Base-by-base conservation (phyloP, 1,140 invertebrate genomes). In the Parapsyche elsis region DNA sequence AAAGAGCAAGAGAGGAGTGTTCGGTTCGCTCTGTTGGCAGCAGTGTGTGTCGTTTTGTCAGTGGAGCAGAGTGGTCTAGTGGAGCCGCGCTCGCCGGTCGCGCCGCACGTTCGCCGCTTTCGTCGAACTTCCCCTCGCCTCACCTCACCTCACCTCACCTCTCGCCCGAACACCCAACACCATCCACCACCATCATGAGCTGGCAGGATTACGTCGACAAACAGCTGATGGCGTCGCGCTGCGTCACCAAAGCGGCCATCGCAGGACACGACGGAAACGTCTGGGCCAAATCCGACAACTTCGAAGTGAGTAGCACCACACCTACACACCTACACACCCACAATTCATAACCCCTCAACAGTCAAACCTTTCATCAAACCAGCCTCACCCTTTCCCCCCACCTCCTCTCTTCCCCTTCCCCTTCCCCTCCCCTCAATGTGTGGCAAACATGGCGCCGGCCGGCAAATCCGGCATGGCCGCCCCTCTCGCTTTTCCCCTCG, bases 201-300 rank as follows among this genome's bases (percentile, higher is more conserved):
- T 98, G 96, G 96, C 96, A 98, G 94, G 95, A 97, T 93, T 98
- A 98, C 92, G 95, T 98, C 88, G 96, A 97, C 91, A 97, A 97
- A 92, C 96, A 98, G 91, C 94, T 98, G 91, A 92, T 97, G 90
- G 95, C 95, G 86, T 96, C 95, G 86, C 94, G 93, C 89, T 96
- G 95, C 93, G 95, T 97, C 84, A 94, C 93, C 88, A 96, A 96
- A 92, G 96, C 96, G 84, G 95, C 95, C 84, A 98, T 98, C 88
- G 95, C 95, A 87, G 96, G 96, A 88, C 95, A 96, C 89, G 96
- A 98, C 89, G 96, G 96, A 88, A 95, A 95, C 90, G 92, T 97
- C 86, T 98, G 96, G 96, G 96, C 96, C 81, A 96, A 96, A 91
- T 96, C 95, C 53, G 95, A 95, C 81, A 94, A 93, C 87, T 97